Percentiles rank a stretch among this genome's conserved stretches.
These are phyloP conservation scores for Odocoileus hemionus DNA, from an alignment of 2,113 vertebrate genomes.

Conservation along the genomic window DNA sequence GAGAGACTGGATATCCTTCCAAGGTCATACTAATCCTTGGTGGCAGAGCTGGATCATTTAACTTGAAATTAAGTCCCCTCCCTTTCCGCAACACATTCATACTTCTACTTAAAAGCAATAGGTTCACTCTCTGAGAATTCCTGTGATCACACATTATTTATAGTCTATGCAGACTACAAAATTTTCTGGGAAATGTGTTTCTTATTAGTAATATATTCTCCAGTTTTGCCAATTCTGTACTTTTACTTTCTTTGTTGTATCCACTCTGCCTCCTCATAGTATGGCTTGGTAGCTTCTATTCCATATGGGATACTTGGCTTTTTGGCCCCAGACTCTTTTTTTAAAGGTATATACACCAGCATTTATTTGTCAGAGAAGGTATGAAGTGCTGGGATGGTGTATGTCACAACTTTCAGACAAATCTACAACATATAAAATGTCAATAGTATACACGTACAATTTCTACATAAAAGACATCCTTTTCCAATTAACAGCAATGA, in stretches of 20 bases:
- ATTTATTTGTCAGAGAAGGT: background rate
- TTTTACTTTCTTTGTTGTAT: conserved; percentile 56
- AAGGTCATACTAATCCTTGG: conserved; percentile 53
- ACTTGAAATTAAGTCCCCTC: conserved; percentile 52
- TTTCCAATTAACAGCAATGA: conserved; percentile 23
- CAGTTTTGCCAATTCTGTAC: conserved; percentile 66
- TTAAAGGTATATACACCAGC: background rate
- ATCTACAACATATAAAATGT: background rate
- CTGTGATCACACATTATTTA: conserved; percentile 76
- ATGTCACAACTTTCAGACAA: conserved; percentile 19
- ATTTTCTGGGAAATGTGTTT: conserved; percentile 70
- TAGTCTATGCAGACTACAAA: conserved; percentile 69
- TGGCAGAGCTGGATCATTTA: conserved; percentile 51
- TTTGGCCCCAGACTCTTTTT: conserved; percentile 41
- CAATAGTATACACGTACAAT: background rate
- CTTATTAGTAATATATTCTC: conserved; percentile 77
- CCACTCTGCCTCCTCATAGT: conserved; percentile 34
- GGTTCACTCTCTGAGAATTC: conserved; percentile 71
- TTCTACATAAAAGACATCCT: background rate
- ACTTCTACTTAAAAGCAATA: conserved; percentile 65
- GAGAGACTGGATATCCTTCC: background rate
- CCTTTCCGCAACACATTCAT: background rate
- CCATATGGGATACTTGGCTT: conserved; percentile 68
- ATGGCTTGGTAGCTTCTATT: conserved; percentile 53
- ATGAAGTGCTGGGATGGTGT: background rate